Evolutionary conservation across 2,888 invertebrate genomes (phyloP).

Genomic region (Microplitis manilae): DNA sequence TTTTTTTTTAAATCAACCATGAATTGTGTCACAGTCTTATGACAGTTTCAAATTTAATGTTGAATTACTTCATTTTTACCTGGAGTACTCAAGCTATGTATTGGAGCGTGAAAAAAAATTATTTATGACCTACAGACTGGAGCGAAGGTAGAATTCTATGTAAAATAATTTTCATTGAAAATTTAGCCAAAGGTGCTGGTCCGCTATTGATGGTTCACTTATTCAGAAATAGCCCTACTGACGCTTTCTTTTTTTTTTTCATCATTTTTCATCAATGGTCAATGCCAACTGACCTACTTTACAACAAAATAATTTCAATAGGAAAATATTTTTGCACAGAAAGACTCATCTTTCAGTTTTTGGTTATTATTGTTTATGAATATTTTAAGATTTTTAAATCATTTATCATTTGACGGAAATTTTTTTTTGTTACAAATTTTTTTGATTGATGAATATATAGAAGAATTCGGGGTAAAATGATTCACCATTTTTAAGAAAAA

Average conservation of each 20-base stretch:
- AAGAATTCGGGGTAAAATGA: background rate
- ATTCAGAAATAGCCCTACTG: conserved; percentile 8
- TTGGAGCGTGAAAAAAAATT: background rate
- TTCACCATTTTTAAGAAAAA: too few relatives aligned
- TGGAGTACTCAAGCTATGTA: background rate
- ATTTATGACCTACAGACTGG: background rate
- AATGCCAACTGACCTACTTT: conserved; percentile 16
- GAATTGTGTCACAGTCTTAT: background rate
- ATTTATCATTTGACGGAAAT: background rate
- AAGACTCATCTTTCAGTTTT: background rate
- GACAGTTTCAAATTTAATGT: background rate
- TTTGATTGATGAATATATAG: background rate
- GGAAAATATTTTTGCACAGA: background rate
- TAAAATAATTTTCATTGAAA: background rate
- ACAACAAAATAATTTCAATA: background rate
- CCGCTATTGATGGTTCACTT: background rate
- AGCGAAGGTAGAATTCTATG: background rate
- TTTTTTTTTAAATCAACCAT: background rate
- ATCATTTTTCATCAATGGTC: conserved; percentile 15
- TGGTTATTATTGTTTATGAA: background rate
- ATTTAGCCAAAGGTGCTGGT: background rate
- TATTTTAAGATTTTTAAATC: background rate
- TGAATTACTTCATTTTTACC: background rate
- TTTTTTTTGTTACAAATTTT: background rate
- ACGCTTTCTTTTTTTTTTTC: conserved; percentile 26